Base-by-base conservation (phyloP, 1,140 invertebrate genomes). In the Drosophila azteca region DNA sequence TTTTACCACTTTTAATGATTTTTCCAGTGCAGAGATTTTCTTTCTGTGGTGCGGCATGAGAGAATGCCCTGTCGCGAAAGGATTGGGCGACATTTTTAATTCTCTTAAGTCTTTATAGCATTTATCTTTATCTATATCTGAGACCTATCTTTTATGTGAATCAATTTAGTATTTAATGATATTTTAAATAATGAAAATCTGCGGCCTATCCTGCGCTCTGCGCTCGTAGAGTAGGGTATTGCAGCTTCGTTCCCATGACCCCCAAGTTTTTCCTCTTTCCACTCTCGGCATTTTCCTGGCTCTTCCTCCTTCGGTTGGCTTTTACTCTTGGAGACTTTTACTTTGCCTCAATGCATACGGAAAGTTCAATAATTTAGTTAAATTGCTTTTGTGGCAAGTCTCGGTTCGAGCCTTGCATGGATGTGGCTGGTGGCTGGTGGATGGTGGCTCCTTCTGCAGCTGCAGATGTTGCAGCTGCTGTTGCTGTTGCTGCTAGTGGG, bases 351-450 rank as follows among this genome's bases (percentile, higher is more conserved):
- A 55, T 74, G 65, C 81, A 87, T 76, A 78, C 75, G 78, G 61
- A 83, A 79, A 82, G 83, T 79, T 88, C 64, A 83, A 87, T 88
- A 87, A 87, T 87, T 87, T 88, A 88, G 67, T 69, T 59, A 67
- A 87, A 88, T 88, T 88, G 82, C 79, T 79, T 76, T 82, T 64
- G 62, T 82, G 69, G 74, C 74, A 78, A 63, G 64, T 71, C 72
- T 63, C 13, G 52, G 51, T 48, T 58, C 15, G 39, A 29, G 29
- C 17, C 13, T 13, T 11, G 22, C 35, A 41, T 26, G 41, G 52
- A 46, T 65, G 45, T 57, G 24, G 45, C n/a, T 46, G 24, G 68
- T 46, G 50, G 70, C 39, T 59, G 24, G 68, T 46, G 49, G 69
- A 29, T 63, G 64, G 35, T 48, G 63, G 20, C 35, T 39, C 35